A percentile compares a stretch with the other conserved stretches of the same genome.
These are phyloP conservation scores for Otus scops DNA, from an alignment of 2,797 vertebrate genomes.

Conservation along the genomic window DNA sequence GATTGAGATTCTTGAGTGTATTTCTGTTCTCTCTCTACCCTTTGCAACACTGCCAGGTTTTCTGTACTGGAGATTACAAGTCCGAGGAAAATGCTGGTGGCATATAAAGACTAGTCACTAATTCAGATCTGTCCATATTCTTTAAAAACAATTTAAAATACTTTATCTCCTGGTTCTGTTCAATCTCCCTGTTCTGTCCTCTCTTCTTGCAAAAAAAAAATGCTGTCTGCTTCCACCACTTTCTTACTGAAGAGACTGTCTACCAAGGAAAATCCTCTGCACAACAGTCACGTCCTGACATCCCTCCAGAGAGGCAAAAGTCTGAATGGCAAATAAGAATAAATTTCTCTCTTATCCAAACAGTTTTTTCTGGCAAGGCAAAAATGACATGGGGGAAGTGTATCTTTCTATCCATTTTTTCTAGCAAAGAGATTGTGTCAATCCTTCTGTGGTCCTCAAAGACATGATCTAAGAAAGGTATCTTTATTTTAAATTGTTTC, in stretches of 20 bases:
- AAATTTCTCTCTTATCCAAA: background rate
- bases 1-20: background rate
- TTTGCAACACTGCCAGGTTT: background rate
- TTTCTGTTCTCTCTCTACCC: background rate
- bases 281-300: background rate
- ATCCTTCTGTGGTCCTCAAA: background rate
- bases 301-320: background rate
- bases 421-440: background rate
- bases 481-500: background rate
- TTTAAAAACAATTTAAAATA: background rate
- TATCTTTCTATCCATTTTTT: background rate
- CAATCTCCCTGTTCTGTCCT: background rate
- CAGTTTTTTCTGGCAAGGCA: background rate
- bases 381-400: background rate
- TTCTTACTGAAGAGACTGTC: background rate
- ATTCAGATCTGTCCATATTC: background rate
- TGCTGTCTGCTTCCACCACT: background rate
- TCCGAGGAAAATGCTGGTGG: background rate
- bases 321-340: background rate
- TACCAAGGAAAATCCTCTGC: background rate
- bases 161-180: background rate
- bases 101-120: background rate
- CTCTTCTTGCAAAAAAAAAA: background rate
- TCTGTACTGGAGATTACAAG: background rate
- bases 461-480: background rate